Evolutionary conservation across 1,140 invertebrate species (phyloP), one percentile per base, ranked within the genome.

Genomic region (Drosophila funebris): DNA sequence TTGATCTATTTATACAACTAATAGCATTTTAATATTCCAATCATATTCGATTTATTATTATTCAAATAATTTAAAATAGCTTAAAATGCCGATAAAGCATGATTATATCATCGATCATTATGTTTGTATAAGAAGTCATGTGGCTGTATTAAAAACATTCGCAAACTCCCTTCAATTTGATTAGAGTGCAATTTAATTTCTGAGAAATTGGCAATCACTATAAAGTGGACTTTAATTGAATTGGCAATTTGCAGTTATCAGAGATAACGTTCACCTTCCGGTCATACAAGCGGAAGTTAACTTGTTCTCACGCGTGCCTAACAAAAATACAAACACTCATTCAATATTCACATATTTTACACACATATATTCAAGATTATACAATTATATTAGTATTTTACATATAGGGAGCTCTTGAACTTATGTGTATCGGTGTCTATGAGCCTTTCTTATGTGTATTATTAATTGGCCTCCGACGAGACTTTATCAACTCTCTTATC

Each of bases 231-330:
- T 37, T 50, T 41, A 67, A 56, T 54, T 64, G 50, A 56, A 64
- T 71, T 64, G 41, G 4, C 68, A 64, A 64, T 57, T 29, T 31
- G 4, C 33, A 33, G 60, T 57, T 56, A 64, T 64, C 57, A 20
- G n/a, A 9, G 60, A 53, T 64, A 22, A 67, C 54, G 24, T 29
- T 33, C 33, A 29, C 2, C 31, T 62, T 43, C 53, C 27, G 44
- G 20, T 44, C 48, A 11, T 36, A 13, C 11, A 48, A 18, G 16
- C 68, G 68, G 61, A 73, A 73, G 67, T 43, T 48, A 62, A 56
- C 43, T 54, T 24, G 70, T 73, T 72, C 31, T 60, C 56, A 57
- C 52, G 39, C 68, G 60, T 64, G 68, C 68, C 50, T 39, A 54
- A 48, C 46, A 13, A 66, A n/a, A 43, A 22, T 27, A 27, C 37